Evolutionary conservation across 2,888 invertebrate genomes (phyloP), one percentile per base, ranked within the genome.

Genomic region (Diadromus collaris): DNA sequence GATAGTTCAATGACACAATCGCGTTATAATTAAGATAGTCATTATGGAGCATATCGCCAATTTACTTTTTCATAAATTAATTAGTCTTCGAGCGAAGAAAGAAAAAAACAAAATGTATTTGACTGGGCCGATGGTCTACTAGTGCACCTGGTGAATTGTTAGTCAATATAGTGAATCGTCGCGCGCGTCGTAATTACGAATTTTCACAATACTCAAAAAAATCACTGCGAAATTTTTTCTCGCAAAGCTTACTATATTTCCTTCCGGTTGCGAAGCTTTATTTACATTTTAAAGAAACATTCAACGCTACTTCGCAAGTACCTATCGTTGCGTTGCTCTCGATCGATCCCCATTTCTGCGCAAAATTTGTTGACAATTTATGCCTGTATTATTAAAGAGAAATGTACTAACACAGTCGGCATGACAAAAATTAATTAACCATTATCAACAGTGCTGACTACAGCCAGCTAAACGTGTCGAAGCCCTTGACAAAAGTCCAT

Each of bases 251-350:
- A 51, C 38, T 44, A 41, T 32, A 46, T 60, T 61, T 38, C 69
- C 72, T 73, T 69, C 44, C 64, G 34, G 65, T 73, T 60, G 76
- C 68, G 70, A 69, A 58, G 64, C 68, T 63, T 61, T 56, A 24
- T 56, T 58, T 24, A 16, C 69, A 56, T 58, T 54, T 24, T 21
- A 58, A 64, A 56, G 48, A 78, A 73, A 29, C 16, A 32, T 67
- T 74, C 67, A 81, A 81, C 82, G 83, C 82, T 85, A 83, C 83
- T 85, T 85, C 83, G 79, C 82, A 68, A 68, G 83, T 83, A 83
- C 83, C 81, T 82, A 79, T 79, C 61, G 54, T 77, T 78, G 78
- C 69, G 67, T 79, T 70, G 56, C 68, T 81, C 68, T 80, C 65
- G 69, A 80, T 78, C 63, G 54, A 81, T 75, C 63, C 67, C 67